These are phyloP conservation scores for Phodopus roborovskii DNA, from an alignment of 2,113 vertebrate genomes.

Conservation along the genomic window DNA sequence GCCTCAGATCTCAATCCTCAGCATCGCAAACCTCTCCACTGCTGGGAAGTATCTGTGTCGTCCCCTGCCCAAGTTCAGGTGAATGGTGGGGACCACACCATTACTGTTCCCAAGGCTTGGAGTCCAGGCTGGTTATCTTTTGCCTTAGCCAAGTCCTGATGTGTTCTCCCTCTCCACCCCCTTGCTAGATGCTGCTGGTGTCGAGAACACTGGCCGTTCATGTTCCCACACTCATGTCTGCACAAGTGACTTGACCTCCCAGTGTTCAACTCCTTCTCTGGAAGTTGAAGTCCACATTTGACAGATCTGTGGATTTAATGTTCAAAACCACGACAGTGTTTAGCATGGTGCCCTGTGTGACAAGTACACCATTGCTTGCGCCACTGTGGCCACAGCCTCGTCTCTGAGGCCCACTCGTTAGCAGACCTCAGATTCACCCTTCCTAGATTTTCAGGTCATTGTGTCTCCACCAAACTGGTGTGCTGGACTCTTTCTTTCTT, in stretches of 20 bases:
- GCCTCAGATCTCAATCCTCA: too few species aligned
- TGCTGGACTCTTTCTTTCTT: not conserved
- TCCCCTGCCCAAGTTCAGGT: not conserved
- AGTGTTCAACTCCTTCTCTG: not conserved
- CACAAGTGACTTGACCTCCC: not conserved
- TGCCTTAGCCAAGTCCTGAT: not conserved
- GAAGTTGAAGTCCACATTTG: not conserved
- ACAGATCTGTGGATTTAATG: not conserved
- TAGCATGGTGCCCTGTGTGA: not conserved
- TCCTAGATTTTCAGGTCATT: not conserved
- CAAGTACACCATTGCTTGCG: accelerated
- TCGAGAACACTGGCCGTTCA: not conserved
- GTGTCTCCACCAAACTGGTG: not conserved
- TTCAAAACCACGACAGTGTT: not conserved
- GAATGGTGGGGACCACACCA: too few species aligned
- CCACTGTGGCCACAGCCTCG: not conserved
- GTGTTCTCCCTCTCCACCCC: not conserved
- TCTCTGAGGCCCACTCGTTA: not conserved
- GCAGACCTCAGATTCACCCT: not conserved
- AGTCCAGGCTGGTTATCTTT: not conserved
- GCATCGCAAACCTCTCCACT: too few species aligned
- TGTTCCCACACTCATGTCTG: not conserved
- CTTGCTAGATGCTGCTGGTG: not conserved
- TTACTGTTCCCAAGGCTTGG: not conserved
- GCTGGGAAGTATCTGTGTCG: not conserved